A percentile compares a stretch with the other conserved stretches of the same genome.
Conservation (phyloP, 1,140 invertebrate genomes). For the Bombus waltoni region DNA sequence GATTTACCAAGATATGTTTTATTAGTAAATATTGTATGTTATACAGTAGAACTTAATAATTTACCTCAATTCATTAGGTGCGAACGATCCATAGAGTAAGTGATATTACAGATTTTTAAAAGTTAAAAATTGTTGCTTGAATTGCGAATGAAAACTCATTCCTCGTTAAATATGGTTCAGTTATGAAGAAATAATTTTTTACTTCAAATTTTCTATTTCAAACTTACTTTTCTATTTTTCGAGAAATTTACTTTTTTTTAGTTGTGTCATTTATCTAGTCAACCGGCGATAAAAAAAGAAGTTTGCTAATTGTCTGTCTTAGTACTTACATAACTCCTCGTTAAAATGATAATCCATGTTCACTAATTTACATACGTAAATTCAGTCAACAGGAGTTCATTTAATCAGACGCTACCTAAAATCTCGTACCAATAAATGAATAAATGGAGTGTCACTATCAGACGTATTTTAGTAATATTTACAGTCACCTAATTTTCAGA, state of each 20-base stretch:
- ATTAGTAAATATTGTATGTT: no score
- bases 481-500: not conserved
- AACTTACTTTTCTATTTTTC: not conserved
- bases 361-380: not conserved
- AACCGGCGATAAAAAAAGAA: no score
- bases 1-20: no score
- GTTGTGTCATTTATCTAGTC: not conserved
- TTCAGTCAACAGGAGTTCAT: not conserved
- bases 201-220: not conserved
- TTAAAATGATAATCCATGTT: not conserved
- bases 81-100: no score
- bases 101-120: not conserved
- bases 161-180: no score
- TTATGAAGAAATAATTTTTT: not conserved
- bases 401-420: not conserved
- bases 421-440: not conserved
- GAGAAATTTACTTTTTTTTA: not conserved
- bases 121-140: no score
- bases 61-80: no score
- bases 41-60: no score
- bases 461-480: not conserved
- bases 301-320: no score
- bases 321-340: not conserved
- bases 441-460: not conserved
- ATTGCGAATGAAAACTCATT: no score